Evolutionary conservation across 1,140 invertebrate species (phyloP).

Genomic region (Bombus pyrosoma): DNA sequence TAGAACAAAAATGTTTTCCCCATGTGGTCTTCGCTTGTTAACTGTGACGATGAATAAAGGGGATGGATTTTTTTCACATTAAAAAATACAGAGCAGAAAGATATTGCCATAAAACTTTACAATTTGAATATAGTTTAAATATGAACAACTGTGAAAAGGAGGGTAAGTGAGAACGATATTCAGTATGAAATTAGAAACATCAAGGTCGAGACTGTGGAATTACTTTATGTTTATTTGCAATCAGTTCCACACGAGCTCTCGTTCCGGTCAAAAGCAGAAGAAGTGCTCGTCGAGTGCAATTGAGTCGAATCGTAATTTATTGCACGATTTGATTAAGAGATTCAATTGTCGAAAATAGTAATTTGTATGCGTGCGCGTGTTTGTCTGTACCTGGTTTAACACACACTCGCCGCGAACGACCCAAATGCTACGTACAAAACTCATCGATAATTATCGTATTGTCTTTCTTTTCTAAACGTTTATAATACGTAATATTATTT

Average conservation of each 20-base stretch:
- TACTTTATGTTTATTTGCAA: slow-evolving; percentile 6
- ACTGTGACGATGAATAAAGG: no score
- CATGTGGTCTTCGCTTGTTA: no score
- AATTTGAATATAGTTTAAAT: neutral
- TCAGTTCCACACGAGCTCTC: neutral
- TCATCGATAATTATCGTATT: no score
- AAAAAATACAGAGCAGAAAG: no score
- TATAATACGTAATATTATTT: no score
- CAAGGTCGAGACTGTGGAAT: neutral
- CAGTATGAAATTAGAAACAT: neutral
- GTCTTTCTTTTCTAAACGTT: no score
- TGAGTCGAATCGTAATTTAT: neutral
- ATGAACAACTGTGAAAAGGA: neutral
- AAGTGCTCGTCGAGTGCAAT: neutral
- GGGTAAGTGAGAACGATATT: neutral
- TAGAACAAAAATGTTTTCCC: no score
- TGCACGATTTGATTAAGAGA: slow-evolving; percentile 6
- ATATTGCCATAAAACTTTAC: no score
- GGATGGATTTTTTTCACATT: no score
- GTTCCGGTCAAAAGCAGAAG: neutral
- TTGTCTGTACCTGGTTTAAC: no score
- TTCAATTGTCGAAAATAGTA: slow-evolving; percentile 1
- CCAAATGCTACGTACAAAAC: no score
- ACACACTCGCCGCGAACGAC: no score
- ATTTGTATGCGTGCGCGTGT: neutral